These are phyloP conservation scores for Leptinotarsa defecta DNA, from an alignment of 1,140 invertebrate genomes.

Conservation along the genomic window DNA sequence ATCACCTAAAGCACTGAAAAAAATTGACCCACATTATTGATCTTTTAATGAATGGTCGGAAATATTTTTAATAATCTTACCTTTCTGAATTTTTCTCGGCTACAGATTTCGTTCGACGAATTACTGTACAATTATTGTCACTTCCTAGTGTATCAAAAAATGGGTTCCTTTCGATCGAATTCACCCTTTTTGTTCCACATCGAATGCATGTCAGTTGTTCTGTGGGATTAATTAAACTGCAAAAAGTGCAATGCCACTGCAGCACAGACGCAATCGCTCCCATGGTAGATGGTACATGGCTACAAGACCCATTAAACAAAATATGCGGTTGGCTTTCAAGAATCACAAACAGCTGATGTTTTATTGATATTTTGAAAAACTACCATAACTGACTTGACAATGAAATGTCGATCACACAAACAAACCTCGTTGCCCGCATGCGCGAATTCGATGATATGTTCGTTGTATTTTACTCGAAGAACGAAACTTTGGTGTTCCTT, in stretches of 20 bases:
- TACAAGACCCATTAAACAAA: conserved; percentile 41
- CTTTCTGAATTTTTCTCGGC: conserved; percentile 11
- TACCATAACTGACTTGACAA: conserved; percentile 19
- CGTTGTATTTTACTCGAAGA: no score
- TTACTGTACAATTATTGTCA: conserved; percentile 47
- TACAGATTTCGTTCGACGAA: conserved; percentile 36
- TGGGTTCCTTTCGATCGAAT: conserved; percentile 39
- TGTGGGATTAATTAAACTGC: conserved; percentile 84
- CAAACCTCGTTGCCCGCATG: background rate
- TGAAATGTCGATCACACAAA: conserved; percentile 2
- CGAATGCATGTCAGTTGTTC: conserved; percentile 78
- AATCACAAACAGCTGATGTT: conserved; percentile 40
- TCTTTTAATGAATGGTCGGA: conserved; percentile 37
- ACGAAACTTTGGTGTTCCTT: no score
- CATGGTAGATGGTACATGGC: conserved; percentile 63
- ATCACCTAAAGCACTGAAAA: conserved; percentile 40
- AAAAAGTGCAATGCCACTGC: conserved; percentile 86
- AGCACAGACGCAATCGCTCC: conserved; percentile 87
- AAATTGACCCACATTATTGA: conserved; percentile 40
- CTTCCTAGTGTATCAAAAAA: conserved; percentile 23
- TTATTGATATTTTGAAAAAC: conserved; percentile 38
- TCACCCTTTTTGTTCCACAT: conserved; percentile 65
- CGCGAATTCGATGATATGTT: background rate
- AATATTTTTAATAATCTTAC: conserved; percentile 18
- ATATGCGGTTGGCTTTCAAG: conserved; percentile 25